phyloP scores from a whole-genome alignment of 1,140 invertebrate species.

The Acromyrmex heyeri region DNA sequence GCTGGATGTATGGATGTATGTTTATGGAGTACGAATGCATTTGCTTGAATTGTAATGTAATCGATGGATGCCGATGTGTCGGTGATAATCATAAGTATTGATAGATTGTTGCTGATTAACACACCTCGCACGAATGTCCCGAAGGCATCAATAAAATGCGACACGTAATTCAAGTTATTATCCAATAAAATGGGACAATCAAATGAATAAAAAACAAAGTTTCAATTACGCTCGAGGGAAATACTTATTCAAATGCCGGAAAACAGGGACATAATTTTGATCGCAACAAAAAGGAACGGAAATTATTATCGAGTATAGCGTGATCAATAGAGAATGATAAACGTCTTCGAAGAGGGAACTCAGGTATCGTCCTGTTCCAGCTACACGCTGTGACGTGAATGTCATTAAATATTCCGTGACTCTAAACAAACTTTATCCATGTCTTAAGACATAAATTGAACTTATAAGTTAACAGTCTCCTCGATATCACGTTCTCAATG shows the following conservation, averaged over 20 bases:
- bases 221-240: not conserved
- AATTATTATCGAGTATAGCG: conserved; percentile 25
- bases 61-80: not conserved
- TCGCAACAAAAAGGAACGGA: not conserved
- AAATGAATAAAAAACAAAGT: not conserved
- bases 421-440: conserved; percentile 46
- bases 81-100: conserved; percentile 39
- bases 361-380: conserved; percentile 52
- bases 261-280: conserved; percentile 14
- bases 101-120: conserved; percentile 44
- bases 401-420: conserved; percentile 69
- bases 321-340: conserved; percentile 67
- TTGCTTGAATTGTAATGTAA: conserved; percentile 35
- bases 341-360: conserved; percentile 44
- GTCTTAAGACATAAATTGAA: not conserved
- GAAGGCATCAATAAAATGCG: not conserved
- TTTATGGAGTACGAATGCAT: conserved; percentile 16
- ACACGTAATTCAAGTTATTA: too few species aligned
- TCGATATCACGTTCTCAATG: not conserved
- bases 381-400: conserved; percentile 40
- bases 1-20: conserved; percentile 17
- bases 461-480: not conserved
- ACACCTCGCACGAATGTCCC: conserved; percentile 1
- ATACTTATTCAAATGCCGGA: not conserved
- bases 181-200: not conserved